Conservation (phyloP, 2,113 vertebrate species). For the crab-eating macaque (Macaca fascicularis) region DNA sequence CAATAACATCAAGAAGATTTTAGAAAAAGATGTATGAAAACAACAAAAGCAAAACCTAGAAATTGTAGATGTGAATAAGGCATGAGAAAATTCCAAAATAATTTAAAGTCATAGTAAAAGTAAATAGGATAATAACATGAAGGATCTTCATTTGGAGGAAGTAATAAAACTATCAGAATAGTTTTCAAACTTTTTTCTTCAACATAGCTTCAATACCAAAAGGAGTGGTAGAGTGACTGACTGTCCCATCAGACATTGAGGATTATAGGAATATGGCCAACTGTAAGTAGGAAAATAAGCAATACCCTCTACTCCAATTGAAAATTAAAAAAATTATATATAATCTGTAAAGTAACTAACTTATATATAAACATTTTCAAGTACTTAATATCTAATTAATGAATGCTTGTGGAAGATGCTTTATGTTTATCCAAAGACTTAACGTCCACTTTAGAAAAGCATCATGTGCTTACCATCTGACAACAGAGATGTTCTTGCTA, state of each 20-base stretch:
- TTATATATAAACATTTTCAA: background rate
- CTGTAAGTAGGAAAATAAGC: background rate
- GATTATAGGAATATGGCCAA: background rate
- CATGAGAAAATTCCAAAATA: background rate
- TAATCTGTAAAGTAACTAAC: background rate
- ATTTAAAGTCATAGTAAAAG: background rate
- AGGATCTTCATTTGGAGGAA: background rate
- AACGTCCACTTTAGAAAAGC: background rate
- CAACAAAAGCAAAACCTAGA: background rate
- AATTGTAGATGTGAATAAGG: background rate
- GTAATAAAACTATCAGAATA: background rate
- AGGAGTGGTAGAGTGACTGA: background rate
- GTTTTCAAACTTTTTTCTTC: background rate
- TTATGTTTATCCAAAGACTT: background rate
- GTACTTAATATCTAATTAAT: background rate
- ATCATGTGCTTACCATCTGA: fast-evolving
- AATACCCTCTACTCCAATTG: background rate
- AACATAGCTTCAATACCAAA: background rate
- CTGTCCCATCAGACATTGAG: background rate
- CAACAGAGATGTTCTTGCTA: background rate
- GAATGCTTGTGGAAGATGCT: background rate
- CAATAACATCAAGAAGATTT: background rate
- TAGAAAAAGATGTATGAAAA: background rate
- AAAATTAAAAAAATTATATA: background rate
- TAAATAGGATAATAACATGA: background rate